Percentiles rank a stretch among this genome's conserved stretches.
These are phyloP conservation scores for Erythrocebus patas DNA, from an alignment of 2,113 vertebrate genomes.

Conservation along the genomic window DNA sequence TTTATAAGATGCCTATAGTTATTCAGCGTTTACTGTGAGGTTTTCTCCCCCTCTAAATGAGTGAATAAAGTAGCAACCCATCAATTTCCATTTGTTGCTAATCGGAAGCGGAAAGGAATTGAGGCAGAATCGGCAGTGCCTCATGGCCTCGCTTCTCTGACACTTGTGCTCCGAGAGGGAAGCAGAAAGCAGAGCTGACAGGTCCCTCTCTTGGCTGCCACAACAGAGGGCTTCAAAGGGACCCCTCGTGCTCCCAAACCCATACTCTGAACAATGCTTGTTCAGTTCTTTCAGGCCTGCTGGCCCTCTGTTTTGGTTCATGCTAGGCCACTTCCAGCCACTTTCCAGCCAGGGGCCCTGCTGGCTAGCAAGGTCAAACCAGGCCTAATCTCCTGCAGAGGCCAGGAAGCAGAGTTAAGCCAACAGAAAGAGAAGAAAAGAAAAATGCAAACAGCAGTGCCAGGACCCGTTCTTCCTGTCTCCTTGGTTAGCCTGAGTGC, in stretches of 20 bases:
- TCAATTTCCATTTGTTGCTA: constrained; percentile 27
- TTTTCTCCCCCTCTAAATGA: not conserved
- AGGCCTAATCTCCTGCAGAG: not conserved
- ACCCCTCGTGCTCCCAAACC: not conserved
- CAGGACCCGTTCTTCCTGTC: not conserved
- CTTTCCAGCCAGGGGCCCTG: not conserved
- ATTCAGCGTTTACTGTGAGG: not conserved
- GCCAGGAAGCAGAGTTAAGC: not conserved
- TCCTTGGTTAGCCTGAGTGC: constrained; percentile 13
- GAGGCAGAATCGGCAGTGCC: not conserved
- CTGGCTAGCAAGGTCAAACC: not conserved
- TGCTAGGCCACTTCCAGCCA: not conserved
- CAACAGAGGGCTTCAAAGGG: not conserved
- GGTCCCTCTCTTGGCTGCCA: not conserved
- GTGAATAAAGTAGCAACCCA: constrained; percentile 15
- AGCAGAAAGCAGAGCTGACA: not conserved
- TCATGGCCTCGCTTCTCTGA: not conserved
- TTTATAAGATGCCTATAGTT: constrained; percentile 30
- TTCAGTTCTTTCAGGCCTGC: not conserved
- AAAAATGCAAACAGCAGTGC: not conserved
- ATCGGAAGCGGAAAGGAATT: not conserved
- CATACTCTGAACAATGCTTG: not conserved
- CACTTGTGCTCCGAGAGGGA: not conserved
- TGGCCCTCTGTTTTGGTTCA: not conserved
- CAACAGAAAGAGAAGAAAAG: not conserved